Conservation (phyloP, 2,888 invertebrate genomes). For the Bruchidius siliquastri region DNA sequence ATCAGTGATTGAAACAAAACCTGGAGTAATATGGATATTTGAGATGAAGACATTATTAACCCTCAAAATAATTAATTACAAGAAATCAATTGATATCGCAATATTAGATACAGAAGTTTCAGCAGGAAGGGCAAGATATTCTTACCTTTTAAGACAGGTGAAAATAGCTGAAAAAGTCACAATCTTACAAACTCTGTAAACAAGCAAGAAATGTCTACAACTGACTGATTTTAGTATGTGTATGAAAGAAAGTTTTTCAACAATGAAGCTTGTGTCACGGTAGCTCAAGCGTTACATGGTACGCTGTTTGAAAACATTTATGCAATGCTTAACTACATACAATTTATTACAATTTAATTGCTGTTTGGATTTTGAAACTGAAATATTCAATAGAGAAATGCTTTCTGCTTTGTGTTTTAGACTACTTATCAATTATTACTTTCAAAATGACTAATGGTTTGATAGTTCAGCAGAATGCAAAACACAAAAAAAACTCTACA, state of each 20-base stretch:
- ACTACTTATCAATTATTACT: background rate
- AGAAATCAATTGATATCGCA: too few relatives aligned
- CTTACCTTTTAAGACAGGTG: too few relatives aligned
- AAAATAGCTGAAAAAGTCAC: background rate
- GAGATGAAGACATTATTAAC: too few relatives aligned
- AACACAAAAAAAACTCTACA: too few relatives aligned
- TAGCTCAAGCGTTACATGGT: slow-evolving; percentile 14
- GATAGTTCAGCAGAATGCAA: too few relatives aligned
- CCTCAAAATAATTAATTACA: too few relatives aligned
- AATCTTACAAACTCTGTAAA: background rate
- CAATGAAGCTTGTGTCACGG: slow-evolving; percentile 16
- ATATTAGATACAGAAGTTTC: too few relatives aligned
- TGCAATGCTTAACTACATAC: slow-evolving; percentile 10
- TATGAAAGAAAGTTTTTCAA: slow-evolving; percentile 19
- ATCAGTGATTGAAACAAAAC: too few relatives aligned
- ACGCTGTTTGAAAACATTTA: slow-evolving; percentile 19
- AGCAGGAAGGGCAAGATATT: too few relatives aligned
- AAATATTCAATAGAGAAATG: slow-evolving; percentile 3
- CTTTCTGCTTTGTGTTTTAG: background rate
- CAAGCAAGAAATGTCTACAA: background rate
- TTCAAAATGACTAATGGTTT: too few relatives aligned
- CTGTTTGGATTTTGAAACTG: background rate
- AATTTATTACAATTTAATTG: slow-evolving; percentile 1
- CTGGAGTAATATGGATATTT: too few relatives aligned
- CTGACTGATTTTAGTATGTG: slow-evolving; percentile 7